A percentile compares a stretch with the other conserved stretches of the same genome.
Evolutionary conservation across 30 jellyfish, hydroid and myxozoan genomes (phyloP).

Genomic region (Euphysa ruthae): DNA sequence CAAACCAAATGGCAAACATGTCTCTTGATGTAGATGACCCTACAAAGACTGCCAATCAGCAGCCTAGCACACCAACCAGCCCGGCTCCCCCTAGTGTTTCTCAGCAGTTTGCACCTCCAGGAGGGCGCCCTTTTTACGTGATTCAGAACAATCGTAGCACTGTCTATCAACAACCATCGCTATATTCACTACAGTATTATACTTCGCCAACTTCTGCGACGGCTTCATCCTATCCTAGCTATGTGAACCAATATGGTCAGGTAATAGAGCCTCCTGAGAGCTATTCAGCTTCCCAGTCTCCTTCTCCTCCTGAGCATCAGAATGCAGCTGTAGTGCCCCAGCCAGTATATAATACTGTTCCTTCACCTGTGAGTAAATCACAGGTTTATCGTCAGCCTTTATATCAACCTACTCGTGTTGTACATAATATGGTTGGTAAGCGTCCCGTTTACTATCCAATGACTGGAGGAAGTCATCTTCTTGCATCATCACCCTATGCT

Average conservation of each 20-base stretch:
- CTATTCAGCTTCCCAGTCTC: conserved; percentile 3
- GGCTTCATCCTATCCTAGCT: background rate
- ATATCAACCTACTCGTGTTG: conserved; percentile 12
- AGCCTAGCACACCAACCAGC: conserved; percentile 19
- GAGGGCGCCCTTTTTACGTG: background rate
- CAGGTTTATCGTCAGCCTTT: conserved; percentile 8
- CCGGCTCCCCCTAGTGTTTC: conserved; percentile 8
- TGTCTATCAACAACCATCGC: conserved; percentile 8
- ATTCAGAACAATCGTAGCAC: background rate
- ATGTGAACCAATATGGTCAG: conserved; percentile 22
- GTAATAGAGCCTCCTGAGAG: conserved; percentile 1
- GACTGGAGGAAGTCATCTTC: background rate
- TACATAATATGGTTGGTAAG: background rate
- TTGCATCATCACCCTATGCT: background rate
- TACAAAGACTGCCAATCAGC: background rate
- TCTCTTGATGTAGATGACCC: conserved; percentile 45
- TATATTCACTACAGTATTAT: background rate
- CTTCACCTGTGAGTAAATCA: conserved; percentile 5
- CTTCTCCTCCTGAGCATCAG: conserved; percentile 13
- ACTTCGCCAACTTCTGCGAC: background rate
- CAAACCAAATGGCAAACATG: conserved; percentile 9
- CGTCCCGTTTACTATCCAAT: background rate
- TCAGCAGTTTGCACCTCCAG: background rate
- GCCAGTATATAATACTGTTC: background rate
- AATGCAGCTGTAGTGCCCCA: background rate